Evolutionary conservation across 2,888 invertebrate species (phyloP).

Genomic region (Watsonalla binaria): DNA sequence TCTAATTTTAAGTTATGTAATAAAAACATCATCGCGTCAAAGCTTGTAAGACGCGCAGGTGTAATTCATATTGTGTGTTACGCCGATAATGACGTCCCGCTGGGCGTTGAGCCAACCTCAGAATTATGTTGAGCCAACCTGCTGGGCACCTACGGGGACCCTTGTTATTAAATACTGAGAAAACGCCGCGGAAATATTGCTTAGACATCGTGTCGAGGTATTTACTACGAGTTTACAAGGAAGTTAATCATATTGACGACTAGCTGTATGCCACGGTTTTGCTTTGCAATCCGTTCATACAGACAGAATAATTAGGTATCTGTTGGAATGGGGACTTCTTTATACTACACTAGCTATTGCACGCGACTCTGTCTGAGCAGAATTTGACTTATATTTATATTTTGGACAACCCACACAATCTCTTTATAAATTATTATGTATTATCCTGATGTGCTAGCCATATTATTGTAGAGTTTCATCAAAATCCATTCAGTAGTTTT

Average conservation of each 20-base stretch:
- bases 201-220: background rate
- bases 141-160: slow-evolving; percentile 9
- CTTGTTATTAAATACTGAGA: slow-evolving; percentile 12
- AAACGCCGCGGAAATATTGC: background rate
- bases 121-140: slow-evolving; percentile 16
- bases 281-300: no score
- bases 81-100: slow-evolving; percentile 23
- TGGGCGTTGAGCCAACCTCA: slow-evolving; percentile 15
- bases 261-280: no score
- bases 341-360: no score
- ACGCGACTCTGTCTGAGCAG: no score
- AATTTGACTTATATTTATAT: no score
- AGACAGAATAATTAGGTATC: no score
- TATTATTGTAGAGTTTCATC: no score
- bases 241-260: background rate
- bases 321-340: no score
- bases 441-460: no score
- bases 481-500: no score
- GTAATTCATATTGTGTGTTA: slow-evolving; percentile 1
- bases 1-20: background rate
- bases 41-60: background rate
- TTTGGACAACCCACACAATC: no score
- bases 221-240: background rate
- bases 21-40: background rate
- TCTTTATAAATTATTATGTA: no score